Evolutionary conservation across 2,113 vertebrate genomes (phyloP), one percentile per base, ranked within the genome.

Genomic region (Ageneiosus marmoratus): DNA sequence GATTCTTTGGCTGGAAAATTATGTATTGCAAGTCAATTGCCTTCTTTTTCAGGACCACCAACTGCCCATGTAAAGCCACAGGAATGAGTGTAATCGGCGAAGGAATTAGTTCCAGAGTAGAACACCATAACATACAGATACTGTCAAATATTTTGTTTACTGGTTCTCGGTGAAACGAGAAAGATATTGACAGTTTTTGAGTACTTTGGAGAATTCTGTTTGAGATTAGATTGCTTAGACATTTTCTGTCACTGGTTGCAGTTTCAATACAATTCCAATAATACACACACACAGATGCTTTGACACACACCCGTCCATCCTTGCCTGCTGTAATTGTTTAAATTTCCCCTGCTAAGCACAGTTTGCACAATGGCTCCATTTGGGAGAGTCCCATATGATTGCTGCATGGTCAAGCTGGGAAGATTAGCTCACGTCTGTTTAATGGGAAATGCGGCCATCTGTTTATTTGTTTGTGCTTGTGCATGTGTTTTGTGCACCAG

Each of bases 361-460:
- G 76, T 87, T 85, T 85, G 86, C 79, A 82, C 80, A 85, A 80
- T 85, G 80, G 80, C 72, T 87, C 83, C 77, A 87, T 87, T 85
- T 85, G 72, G 53, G 65, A 44, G 77, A 85, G 80, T 87, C 86
- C 83, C 86, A 85, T 83, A 87, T 87, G 83, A 87, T 80, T 85
- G 80, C 86, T 85, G 77, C 83, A 85, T 85, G 86, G 86, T 87
- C 86, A 87, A 83, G 77, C 86, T 85, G 86, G 78, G 83, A 83
- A 87, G 86, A 87, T 87, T 87, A 85, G 72, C 83, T 87, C 83
- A 87, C 79, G 86, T 87, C 86, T 87, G 86, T 87, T 85, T 85
- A 87, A 87, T 85, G 80, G 83, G 81, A 85, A 85, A 85, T 6
- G 48, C 48, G 53, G 83, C 86, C 83, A 87, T 87, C 86, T 87